Evolutionary conservation across 2,113 vertebrate genomes (phyloP).

Genomic region (Pontoporia blainvillei): DNA sequence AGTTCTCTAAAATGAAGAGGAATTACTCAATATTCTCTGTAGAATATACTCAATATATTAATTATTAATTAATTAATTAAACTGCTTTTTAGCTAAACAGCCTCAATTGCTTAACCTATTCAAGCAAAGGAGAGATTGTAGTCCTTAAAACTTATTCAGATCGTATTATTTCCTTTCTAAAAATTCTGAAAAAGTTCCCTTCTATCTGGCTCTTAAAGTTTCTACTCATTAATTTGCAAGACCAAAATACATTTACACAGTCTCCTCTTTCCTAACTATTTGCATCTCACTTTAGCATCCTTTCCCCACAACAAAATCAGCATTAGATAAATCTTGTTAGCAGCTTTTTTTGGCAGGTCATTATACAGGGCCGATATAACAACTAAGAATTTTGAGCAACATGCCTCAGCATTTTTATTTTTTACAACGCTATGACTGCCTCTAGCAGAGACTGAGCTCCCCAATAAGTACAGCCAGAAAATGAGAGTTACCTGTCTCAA

Average conservation of each 20-base stretch:
- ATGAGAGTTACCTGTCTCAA: not conserved
- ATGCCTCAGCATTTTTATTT: not conserved
- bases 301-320: not conserved
- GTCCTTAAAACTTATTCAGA: not conserved
- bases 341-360: not conserved
- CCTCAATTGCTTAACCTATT: not conserved
- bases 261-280: not conserved
- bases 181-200: conserved; percentile 15
- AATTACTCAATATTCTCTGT: not conserved
- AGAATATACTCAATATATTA: too few species aligned
- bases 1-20: not conserved
- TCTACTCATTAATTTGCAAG: not conserved
- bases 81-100: not conserved
- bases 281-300: not conserved
- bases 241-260: not conserved
- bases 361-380: not conserved
- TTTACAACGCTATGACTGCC: not conserved
- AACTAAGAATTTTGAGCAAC: not conserved
- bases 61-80: too few species aligned
- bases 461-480: not conserved
- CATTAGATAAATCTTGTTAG: not conserved
- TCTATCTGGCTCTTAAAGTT: not conserved
- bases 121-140: not conserved
- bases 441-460: not conserved
- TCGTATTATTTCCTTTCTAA: conserved; percentile 33